phyloP scores from a whole-genome alignment of 2,888 invertebrate species.

The Luffia ferchaultella region DNA sequence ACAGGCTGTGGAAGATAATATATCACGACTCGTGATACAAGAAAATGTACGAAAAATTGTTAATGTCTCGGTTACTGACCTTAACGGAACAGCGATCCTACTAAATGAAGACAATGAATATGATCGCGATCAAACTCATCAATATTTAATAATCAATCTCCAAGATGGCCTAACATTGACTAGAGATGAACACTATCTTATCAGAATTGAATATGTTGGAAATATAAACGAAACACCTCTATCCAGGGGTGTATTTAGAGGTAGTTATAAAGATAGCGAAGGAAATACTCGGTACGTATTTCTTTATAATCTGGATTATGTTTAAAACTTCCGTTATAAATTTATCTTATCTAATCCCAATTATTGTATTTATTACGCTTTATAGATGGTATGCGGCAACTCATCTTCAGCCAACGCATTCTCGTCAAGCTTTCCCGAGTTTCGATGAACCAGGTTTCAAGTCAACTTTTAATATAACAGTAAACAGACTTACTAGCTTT shows the following conservation, averaged over 20 bases:
- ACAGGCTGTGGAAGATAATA: slow-evolving; percentile 28
- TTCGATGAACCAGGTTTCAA: slow-evolving; percentile 81
- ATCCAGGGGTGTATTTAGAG: slow-evolving; percentile 50
- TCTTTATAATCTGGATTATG: background rate
- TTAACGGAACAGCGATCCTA: slow-evolving; percentile 18
- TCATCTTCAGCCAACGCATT: slow-evolving; percentile 81
- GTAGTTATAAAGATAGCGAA: slow-evolving; percentile 31
- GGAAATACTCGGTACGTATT: slow-evolving; percentile 29
- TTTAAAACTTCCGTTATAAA: background rate
- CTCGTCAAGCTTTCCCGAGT: slow-evolving; percentile 81
- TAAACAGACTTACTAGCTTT: slow-evolving; percentile 37
- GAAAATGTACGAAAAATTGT: slow-evolving; percentile 35
- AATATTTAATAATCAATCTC: slow-evolving; percentile 42
- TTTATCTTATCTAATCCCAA: background rate
- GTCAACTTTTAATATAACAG: slow-evolving; percentile 64
- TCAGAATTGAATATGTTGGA: slow-evolving; percentile 38
- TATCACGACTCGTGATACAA: slow-evolving; percentile 34
- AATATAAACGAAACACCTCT: slow-evolving; percentile 54
- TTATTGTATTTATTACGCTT: slow-evolving; percentile 7
- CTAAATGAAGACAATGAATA: slow-evolving; percentile 23
- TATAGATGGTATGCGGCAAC: slow-evolving; percentile 79
- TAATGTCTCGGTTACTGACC: slow-evolving; percentile 23
- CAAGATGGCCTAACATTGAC: slow-evolving; percentile 26
- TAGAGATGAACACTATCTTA: slow-evolving; percentile 24
- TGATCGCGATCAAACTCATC: slow-evolving; percentile 31